Base-by-base conservation (phyloP, 2,888 invertebrate genomes). In the Agrotis clavis region DNA sequence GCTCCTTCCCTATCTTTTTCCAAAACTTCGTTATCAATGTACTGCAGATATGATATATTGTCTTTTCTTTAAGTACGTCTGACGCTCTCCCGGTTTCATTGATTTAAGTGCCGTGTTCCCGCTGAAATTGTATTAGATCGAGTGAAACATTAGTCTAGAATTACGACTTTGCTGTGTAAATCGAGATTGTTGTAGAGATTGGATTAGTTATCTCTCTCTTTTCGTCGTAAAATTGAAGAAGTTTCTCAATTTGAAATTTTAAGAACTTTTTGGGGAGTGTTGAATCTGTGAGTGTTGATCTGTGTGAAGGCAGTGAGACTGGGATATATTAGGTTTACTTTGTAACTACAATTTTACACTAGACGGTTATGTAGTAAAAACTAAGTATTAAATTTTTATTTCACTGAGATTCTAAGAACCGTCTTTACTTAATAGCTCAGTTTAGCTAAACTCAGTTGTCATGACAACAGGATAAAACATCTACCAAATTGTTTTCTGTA, bases 11-110 rank as follows among this genome's bases (percentile, higher is more conserved):
- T 62, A 65, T 77, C 54, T 73, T 79, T 86, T 75, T 81, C 71
- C 60, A 66, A 67, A 76, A 79, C 67, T 81, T 81, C 74, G 74
- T 84, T 83, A 81, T 59, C 53, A 35, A 78, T 74, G 64, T 72
- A 54, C 71, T 60, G n/a, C 51, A 71, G 67, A 64, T 83, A 77
- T 84, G 74, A 75, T 77, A 70, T 79, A 71, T 76, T 70, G 73
- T 77, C 74, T 74, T 77, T 70, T 19, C 41, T 69, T 69, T 74
- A 74, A 71, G 77, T 64, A 76, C 47, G 45, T n/a, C 41, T 70
- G 77, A 75, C 69, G 70, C 73, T 72, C 56, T 41, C 35, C 57
- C 67, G n/a, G 47, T 63, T 71, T 82, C 69, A 76, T 79, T 74
- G 75, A 84, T 74, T 71, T 77, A 74, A 76, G 71, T 74, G 64